Conservation (phyloP, 2,888 invertebrate genomes). For the Mesorhabditis spiculigera region DNA sequence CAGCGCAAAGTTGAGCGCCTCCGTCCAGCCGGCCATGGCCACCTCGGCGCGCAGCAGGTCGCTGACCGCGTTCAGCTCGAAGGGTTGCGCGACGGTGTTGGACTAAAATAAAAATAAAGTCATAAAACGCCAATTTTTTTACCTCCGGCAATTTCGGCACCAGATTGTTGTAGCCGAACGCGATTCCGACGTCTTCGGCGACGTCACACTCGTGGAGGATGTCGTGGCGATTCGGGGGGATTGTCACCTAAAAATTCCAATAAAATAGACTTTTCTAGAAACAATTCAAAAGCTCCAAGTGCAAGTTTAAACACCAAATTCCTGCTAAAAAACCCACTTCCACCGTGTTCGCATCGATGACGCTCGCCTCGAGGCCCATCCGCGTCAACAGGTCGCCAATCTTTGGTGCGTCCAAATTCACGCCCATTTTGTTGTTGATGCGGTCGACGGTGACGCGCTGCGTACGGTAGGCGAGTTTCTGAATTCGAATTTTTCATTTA, state of each 20-base stretch:
- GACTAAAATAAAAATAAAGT: slow-evolving; percentile 54
- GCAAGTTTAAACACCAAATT: background rate
- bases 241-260: slow-evolving; percentile 60
- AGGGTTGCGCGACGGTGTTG: slow-evolving; percentile 69
- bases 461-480: slow-evolving; percentile 48
- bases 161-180: slow-evolving; percentile 69
- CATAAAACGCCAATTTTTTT: background rate
- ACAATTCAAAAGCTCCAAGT: background rate
- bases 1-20: slow-evolving; percentile 66
- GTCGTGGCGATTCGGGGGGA: slow-evolving; percentile 93
- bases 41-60: slow-evolving; percentile 82
- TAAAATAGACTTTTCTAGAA: slow-evolving; percentile 6
- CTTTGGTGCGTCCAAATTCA: slow-evolving; percentile 41
- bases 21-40: slow-evolving; percentile 90
- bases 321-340: slow-evolving; percentile 15
- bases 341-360: slow-evolving; percentile 38
- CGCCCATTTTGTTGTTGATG: slow-evolving; percentile 57
- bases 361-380: slow-evolving; percentile 61
- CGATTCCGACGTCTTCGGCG: slow-evolving; percentile 66
- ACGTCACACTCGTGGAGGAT: slow-evolving; percentile 93
- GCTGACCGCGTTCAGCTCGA: slow-evolving; percentile 82
- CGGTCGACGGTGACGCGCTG: slow-evolving; percentile 46
- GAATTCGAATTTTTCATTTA: slow-evolving; percentile 11
- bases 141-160: slow-evolving; percentile 65
- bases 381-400: slow-evolving; percentile 50